Evolutionary conservation across 2,113 vertebrate species (phyloP).

Genomic region (Coreoperca whiteheadi): DNA sequence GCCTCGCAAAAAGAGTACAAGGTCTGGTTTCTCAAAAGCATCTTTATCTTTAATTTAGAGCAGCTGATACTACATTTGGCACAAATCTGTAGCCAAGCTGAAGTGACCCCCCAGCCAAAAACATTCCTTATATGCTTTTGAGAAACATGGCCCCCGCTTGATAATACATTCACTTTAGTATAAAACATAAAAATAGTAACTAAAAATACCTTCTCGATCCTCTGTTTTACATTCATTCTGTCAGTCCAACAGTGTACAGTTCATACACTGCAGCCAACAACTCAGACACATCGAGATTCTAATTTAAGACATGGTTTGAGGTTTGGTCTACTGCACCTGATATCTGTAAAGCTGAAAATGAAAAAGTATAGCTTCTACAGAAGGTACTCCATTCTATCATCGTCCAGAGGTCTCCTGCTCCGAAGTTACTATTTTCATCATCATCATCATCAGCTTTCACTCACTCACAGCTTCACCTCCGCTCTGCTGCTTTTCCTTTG

Average conservation of each 20-base stretch:
- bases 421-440: neutral
- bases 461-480: neutral
- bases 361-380: neutral
- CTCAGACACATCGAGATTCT: slow-evolving; percentile 1
- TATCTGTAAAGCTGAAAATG: slow-evolving; percentile 31
- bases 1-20: slow-evolving; percentile 9
- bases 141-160: slow-evolving; percentile 24
- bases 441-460: slow-evolving; percentile 3
- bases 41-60: slow-evolving; percentile 14
- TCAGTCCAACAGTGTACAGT: slow-evolving; percentile 42
- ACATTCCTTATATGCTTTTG: slow-evolving; percentile 14
- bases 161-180: slow-evolving; percentile 64
- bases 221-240: slow-evolving; percentile 66
- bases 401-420: neutral
- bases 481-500: neutral
- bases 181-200: slow-evolving; percentile 33
- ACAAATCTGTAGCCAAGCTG: slow-evolving; percentile 17
- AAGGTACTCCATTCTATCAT: neutral
- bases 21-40: slow-evolving; percentile 31
- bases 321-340: slow-evolving; percentile 45
- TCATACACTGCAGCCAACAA: neutral
- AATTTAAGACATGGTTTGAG: slow-evolving; percentile 13
- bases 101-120: neutral
- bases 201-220: slow-evolving; percentile 6
- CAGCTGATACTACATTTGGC: slow-evolving; percentile 40